Evolutionary conservation across 2,888 invertebrate species (phyloP), one percentile per base, ranked within the genome.

Genomic region (Monoplex corrugatus): DNA sequence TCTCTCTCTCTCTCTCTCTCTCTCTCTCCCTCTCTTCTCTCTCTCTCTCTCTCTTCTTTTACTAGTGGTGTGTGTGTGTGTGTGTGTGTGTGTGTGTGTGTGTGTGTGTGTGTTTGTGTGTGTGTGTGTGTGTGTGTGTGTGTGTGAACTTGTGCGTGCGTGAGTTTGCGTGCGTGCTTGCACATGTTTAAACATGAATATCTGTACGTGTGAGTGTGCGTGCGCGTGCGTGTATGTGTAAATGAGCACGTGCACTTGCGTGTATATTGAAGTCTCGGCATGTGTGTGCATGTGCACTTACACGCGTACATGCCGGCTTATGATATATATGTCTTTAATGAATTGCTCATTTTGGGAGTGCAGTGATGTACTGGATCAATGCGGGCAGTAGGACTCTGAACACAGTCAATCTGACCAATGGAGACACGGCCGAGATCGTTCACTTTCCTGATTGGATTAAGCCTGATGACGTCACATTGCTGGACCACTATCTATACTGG

Each of bases 301-400:
- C 28, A n/a, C n/a, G 68, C 28, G 68, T 68, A n/a, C n/a, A n/a
- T 68, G 68, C n/a, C 3, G 68, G 8, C 3, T 10, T 16, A n/a
- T 68, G 68, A 28, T 8, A 23, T 68, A 5, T 68, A n/a, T 68
- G 16, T 68, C 16, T 68, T 8, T 68, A 23, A 28, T 68, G 10
- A 28, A 5, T 68, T 68, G 68, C 28, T 8, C 19, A 50, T 50
- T 50, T 50, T 50, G 10, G 10, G 50, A n/a, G 16, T 32, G 16
- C 87, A 82, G 87, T 32, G 28, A 16, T 87, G 16, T 80, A 57
- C 57, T 87, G 87, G 87, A 13, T 87, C 28, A 78, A 87, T 28
- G 43, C 57, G n/a, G 78, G 82, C 40, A 43, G 28, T 10, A 45
- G 78, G 43, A 87, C 87, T 3, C 13, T 87, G 28, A 87, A 57